Evolutionary conservation across 2,113 vertebrate species (phyloP).

Genomic region (Fukomys damarensis): DNA sequence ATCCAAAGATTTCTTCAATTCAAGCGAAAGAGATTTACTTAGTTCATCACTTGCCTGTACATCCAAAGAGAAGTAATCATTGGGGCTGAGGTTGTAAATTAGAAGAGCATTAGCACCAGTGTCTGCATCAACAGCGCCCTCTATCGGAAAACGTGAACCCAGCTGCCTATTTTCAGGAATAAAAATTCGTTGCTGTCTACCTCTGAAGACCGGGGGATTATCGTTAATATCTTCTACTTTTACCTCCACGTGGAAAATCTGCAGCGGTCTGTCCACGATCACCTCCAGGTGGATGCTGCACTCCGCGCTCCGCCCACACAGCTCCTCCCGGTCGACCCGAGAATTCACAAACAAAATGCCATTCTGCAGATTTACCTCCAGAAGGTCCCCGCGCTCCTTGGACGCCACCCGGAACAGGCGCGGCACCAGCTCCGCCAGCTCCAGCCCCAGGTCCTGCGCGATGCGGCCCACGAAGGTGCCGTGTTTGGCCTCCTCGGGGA

Average conservation of each 20-base stretch:
- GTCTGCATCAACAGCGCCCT: conserved; percentile 85
- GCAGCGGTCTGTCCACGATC: conserved; percentile 85
- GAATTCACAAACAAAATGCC: too few species aligned
- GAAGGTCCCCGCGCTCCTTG: too few species aligned
- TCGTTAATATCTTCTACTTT: conserved; percentile 89
- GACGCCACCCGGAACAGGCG: too few species aligned
- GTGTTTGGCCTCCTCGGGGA: conserved; percentile 84
- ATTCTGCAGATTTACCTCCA: too few species aligned
- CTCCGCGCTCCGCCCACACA: conserved; percentile 81
- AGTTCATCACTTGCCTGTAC: conserved; percentile 80
- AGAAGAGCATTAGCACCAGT: conserved; percentile 86
- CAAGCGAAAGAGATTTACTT: conserved; percentile 77
- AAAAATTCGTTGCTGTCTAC: conserved; percentile 79
- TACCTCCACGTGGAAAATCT: conserved; percentile 88
- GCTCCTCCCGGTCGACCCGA: conserved; percentile 70
- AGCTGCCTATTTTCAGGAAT: conserved; percentile 85
- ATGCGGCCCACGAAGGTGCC: conserved; percentile 85
- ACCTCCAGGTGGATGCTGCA: conserved; percentile 57
- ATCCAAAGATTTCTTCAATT: conserved; percentile 80
- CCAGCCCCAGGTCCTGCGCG: conserved; percentile 85
- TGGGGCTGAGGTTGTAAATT: conserved; percentile 83
- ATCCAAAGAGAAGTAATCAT: conserved; percentile 85
- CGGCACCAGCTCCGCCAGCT: conserved; percentile 79
- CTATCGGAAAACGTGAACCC: conserved; percentile 83
- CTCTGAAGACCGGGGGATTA: conserved; percentile 83